Evolutionary conservation across 2,888 invertebrate genomes (phyloP).

Genomic region (Rapana venosa): DNA sequence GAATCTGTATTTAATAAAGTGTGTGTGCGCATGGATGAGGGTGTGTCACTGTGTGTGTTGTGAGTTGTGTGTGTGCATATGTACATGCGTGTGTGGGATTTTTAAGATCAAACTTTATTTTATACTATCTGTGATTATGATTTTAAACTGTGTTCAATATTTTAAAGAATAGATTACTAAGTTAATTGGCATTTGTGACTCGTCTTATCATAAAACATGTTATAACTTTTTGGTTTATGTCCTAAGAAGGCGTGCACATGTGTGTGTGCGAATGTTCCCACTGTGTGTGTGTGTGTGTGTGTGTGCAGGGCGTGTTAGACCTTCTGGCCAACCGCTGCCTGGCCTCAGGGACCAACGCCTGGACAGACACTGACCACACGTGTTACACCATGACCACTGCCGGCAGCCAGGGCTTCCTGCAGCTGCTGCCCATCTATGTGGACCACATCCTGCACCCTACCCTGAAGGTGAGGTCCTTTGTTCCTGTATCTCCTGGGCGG

Average conservation of each 20-base stretch:
- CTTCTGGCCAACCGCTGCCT: constrained; percentile 92
- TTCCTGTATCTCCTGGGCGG: too few species aligned
- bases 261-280: background rate
- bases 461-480: constrained; percentile 80
- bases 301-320: constrained; percentile 86
- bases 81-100: too few species aligned
- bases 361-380: constrained; percentile 91
- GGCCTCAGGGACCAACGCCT: constrained; percentile 94
- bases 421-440: constrained; percentile 92
- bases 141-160: too few species aligned
- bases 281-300: constrained; percentile 16
- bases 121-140: too few species aligned
- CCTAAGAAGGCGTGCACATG: background rate
- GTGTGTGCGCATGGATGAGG: too few species aligned
- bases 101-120: too few species aligned
- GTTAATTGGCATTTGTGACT: background rate
- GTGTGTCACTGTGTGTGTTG: background rate
- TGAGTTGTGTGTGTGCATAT: background rate
- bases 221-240: background rate
- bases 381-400: constrained; percentile 93
- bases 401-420: constrained; percentile 90
- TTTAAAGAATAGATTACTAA: too few species aligned
- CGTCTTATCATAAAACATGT: background rate
- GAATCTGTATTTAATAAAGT: too few species aligned
- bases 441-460: constrained; percentile 93